Conservation (phyloP, 2,113 vertebrate species). For the Scomber colias region DNA sequence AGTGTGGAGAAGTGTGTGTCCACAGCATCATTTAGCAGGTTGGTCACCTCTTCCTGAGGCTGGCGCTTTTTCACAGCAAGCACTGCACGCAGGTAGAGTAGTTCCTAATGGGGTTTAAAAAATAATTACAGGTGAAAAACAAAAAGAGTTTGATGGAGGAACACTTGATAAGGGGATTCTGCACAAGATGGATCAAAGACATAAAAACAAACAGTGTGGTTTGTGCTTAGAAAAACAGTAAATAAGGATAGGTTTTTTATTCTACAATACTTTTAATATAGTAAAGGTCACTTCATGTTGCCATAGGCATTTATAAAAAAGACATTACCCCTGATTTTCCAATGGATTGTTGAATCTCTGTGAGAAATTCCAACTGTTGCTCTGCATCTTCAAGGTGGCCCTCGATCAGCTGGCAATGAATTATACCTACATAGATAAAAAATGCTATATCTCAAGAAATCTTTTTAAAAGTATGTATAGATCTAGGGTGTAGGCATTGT, state of each 20-base stretch:
- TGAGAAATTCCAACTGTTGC: slow-evolving; percentile 95
- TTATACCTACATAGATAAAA: slow-evolving; percentile 87
- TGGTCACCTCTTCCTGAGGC: slow-evolving; percentile 88
- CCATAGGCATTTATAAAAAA: background rate
- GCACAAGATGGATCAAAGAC: background rate
- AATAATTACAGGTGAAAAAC: background rate
- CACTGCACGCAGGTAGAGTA: slow-evolving; percentile 90
- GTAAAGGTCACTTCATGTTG: background rate
- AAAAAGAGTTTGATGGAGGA: background rate
- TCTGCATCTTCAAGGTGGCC: slow-evolving; percentile 93
- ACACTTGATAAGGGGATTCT: background rate
- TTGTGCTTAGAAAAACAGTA: background rate
- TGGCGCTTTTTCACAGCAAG: slow-evolving; percentile 89
- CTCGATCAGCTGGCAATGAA: slow-evolving; percentile 92
- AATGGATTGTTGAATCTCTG: slow-evolving; percentile 93
- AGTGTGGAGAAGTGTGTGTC: slow-evolving; percentile 93
- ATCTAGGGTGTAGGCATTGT: background rate
- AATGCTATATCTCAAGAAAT: background rate
- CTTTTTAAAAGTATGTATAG: background rate
- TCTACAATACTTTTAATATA: background rate
- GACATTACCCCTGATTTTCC: slow-evolving; percentile 91
- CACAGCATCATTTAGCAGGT: slow-evolving; percentile 92
- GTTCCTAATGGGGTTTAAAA: slow-evolving; percentile 84
- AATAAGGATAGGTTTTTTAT: background rate
- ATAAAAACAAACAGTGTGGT: background rate